phyloP scores from a whole-genome alignment of 2,113 vertebrate genomes.

The Budorcas taxicolor region DNA sequence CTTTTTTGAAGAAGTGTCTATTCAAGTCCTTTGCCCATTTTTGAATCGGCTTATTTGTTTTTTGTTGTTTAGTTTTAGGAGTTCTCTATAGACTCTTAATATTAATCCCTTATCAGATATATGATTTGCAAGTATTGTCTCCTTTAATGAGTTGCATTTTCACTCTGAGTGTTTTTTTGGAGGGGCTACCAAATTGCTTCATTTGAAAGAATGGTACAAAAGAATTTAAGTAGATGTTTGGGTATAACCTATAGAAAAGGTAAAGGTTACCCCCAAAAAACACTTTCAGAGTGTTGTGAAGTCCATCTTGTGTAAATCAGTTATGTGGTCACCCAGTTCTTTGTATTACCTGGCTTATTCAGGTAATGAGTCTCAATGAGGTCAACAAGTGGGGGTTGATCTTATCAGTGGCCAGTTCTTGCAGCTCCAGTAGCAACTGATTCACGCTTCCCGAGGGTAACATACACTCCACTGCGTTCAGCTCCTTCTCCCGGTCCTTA shows the following conservation, averaged over 20 bases:
- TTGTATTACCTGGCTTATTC: not conserved
- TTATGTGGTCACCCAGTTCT: not conserved
- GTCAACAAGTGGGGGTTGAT: not conserved
- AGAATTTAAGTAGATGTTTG: not conserved
- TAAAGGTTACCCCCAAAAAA: not conserved
- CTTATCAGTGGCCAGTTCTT: not conserved
- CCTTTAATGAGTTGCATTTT: not conserved
- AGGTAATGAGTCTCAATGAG: not conserved
- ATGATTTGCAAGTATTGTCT: not conserved
- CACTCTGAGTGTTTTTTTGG: not conserved
- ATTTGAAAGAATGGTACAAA: not conserved
- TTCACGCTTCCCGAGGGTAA: not conserved
- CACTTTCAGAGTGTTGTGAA: not conserved
- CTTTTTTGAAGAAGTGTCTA: not conserved
- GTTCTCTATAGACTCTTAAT: not conserved
- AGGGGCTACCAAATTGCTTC: not conserved
- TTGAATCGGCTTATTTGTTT: not conserved
- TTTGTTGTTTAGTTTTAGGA: not conserved
- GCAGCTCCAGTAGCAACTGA: not conserved
- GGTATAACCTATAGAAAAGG: not conserved
- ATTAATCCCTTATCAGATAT: not conserved
- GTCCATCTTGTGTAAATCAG: not conserved
- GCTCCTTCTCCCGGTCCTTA: not conserved
- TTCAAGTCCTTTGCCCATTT: not conserved
- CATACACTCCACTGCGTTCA: not conserved